Evolutionary conservation across 2,113 vertebrate genomes (phyloP).

Genomic region (Perognathus longimembris): DNA sequence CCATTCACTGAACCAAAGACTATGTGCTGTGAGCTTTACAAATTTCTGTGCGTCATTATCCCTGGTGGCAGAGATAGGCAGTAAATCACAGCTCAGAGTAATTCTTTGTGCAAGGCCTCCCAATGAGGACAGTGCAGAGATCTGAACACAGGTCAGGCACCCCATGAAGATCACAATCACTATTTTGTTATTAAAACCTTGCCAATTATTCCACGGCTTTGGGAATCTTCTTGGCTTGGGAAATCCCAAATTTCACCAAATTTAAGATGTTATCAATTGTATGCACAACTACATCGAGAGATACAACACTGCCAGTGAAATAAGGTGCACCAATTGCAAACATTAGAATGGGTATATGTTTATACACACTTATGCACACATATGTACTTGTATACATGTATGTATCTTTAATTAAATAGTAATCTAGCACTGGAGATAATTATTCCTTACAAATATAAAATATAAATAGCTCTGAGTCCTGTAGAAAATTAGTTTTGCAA

Average conservation of each 20-base stretch:
- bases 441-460: slow-evolving; percentile 32
- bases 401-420: background rate
- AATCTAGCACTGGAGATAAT: background rate
- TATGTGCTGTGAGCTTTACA: background rate
- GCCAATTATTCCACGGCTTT: background rate
- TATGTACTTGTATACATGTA: background rate
- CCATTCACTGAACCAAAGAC: background rate
- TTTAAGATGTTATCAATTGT: background rate
- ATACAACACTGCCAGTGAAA: background rate
- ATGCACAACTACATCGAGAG: rapidly evolving
- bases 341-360: background rate
- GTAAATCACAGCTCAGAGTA: background rate
- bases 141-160: background rate
- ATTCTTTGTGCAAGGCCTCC: background rate
- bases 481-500: slow-evolving; percentile 40
- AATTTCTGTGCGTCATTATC: background rate
- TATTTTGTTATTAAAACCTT: background rate
- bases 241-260: background rate
- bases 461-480: background rate
- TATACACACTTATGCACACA: background rate
- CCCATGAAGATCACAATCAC: background rate
- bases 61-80: rapidly evolving
- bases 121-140: no score
- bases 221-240: background rate
- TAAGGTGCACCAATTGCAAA: background rate